Evolutionary conservation across 2,113 vertebrate species (phyloP), one percentile per base, ranked within the genome.

Genomic region (Pedionomus torquatus): DNA sequence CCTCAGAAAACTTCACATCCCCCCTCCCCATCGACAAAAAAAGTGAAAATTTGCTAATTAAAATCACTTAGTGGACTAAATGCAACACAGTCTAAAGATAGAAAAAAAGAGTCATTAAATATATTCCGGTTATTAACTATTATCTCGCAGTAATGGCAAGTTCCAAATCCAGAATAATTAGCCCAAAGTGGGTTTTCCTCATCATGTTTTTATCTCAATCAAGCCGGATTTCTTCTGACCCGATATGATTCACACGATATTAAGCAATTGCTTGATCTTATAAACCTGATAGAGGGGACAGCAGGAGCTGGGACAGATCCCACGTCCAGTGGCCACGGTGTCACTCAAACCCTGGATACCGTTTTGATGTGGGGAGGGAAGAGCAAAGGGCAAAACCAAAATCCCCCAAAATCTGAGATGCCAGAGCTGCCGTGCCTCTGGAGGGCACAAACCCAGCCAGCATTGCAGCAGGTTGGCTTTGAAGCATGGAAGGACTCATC

Each of bases 41-140:
- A 96, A 95, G 52, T 10, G 61, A 52, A 86, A 83, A 44, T 18
- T 87, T 77, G 31, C 92, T 89, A 80, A 89, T 85, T 93, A 78
- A 83, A 89, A 76, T 30, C 21, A 31, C 25, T 80, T 84, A 69
- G 71, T 5, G 4, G 75, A 52, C 14, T 65, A 82, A 95, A 83
- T 39, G 26, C 48, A 84, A 60, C n/a, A 52, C 31, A 41, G 57
- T 24, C 72, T 58, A 77, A 80, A 93, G 48, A 79, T 24, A 82
- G 83, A 37, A 61, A 70, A 70, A 79, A 93, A 64, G 18, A 41
- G 61, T 76, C 75, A 57, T 92, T 88, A 92, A 94, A 82, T 79
- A 64, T 75, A 35, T 58, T 87, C 49, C 39, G 49, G 61, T 85
- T 91, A 39, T 79, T 81, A 87, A 91, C n/a, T 57, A 37, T 52